Conservation (phyloP, 2,888 invertebrate species). For the Tipula helvola region DNA sequence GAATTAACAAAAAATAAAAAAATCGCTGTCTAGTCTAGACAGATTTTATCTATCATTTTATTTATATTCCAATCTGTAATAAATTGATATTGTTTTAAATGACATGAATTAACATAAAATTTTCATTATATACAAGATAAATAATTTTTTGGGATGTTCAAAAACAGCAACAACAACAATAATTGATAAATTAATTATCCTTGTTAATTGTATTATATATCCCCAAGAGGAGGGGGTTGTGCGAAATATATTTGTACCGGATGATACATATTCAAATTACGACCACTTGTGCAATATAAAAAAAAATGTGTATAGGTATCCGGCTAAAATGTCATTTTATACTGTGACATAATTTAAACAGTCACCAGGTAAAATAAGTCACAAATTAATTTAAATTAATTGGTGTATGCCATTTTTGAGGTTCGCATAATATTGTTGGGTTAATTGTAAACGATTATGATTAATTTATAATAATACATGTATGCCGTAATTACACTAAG, state of each 20-base stretch:
- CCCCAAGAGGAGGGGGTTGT: not conserved
- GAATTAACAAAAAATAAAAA: not conserved
- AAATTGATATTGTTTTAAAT: not conserved
- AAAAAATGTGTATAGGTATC: not conserved
- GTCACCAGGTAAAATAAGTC: no score
- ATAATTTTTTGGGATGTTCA: not conserved
- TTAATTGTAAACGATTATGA: no score
- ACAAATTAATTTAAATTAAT: no score
- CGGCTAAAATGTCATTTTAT: not conserved
- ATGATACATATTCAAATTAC: no score
- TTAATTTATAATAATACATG: no score
- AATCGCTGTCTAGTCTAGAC: not conserved
- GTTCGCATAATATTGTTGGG: no score
- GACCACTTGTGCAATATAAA: not conserved
- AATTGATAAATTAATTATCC: not conserved
- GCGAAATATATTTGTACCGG: not conserved
- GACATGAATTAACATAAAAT: not conserved
- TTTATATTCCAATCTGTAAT: not conserved
- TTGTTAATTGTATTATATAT: not conserved
- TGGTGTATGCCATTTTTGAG: no score
- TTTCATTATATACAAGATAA: not conserved
- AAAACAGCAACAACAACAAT: not conserved
- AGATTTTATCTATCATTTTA: not conserved
- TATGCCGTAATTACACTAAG: no score
- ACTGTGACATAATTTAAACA: not conserved